These are phyloP conservation scores for Trissolcus basalis DNA, from an alignment of 1,140 invertebrate species.

Conservation along the genomic window DNA sequence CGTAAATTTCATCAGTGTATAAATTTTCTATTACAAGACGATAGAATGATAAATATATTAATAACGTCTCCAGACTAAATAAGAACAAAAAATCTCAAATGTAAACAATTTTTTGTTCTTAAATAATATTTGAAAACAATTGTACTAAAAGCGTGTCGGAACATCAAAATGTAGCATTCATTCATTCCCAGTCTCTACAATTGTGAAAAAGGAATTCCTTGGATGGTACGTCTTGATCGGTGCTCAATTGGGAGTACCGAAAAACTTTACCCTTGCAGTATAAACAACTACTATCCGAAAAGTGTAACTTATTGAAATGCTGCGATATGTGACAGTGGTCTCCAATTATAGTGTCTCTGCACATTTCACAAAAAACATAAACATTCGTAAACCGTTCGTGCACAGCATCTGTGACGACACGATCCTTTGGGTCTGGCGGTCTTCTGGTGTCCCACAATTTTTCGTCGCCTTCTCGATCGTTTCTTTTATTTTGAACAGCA, in stretches of 20 bases:
- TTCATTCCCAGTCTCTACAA: slow-evolving; percentile 56
- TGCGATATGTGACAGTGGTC: slow-evolving; percentile 60
- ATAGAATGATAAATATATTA: too few relatives aligned
- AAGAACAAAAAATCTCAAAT: too few relatives aligned
- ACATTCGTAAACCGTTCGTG: slow-evolving; percentile 65
- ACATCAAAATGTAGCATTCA: too few relatives aligned
- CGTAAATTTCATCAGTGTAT: too few relatives aligned
- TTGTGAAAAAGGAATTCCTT: slow-evolving; percentile 63
- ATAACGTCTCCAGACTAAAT: too few relatives aligned
- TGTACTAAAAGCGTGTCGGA: neutral
- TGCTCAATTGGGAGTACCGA: slow-evolving; percentile 58
- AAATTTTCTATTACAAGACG: too few relatives aligned
- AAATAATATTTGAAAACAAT: neutral
- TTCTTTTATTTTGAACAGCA: too few relatives aligned
- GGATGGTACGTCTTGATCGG: slow-evolving; percentile 22
- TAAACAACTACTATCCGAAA: slow-evolving; percentile 53
- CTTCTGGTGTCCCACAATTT: neutral
- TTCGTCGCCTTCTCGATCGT: neutral
- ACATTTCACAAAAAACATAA: slow-evolving; percentile 64
- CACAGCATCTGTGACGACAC: slow-evolving; percentile 68
- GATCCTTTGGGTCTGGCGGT: slow-evolving; percentile 13
- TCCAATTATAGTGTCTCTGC: slow-evolving; percentile 59
- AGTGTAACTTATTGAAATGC: slow-evolving; percentile 68
- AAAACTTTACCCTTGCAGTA: slow-evolving; percentile 71
- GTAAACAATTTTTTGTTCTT: too few relatives aligned